Evolutionary conservation across 2,888 invertebrate species (phyloP).

Genomic region (Boloria euphrosyne): DNA sequence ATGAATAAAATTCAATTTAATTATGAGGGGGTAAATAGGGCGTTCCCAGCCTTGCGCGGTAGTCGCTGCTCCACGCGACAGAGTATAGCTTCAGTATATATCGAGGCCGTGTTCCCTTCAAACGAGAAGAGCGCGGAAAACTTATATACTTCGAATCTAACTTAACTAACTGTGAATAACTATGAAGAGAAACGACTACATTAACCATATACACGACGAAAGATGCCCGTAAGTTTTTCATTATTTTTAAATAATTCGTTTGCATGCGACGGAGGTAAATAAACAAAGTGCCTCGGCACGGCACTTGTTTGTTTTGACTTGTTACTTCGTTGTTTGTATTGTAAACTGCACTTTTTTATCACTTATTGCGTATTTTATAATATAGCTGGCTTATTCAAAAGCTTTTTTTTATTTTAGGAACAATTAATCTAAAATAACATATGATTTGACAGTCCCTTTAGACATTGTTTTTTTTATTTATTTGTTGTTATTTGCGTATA

Average conservation of each 20-base stretch:
- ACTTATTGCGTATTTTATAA: neutral
- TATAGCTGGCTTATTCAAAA: too few species aligned
- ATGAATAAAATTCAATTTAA: slow-evolving; percentile 14
- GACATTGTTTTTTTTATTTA: too few species aligned
- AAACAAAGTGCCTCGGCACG: neutral
- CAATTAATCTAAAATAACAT: too few species aligned
- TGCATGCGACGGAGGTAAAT: slow-evolving; percentile 6
- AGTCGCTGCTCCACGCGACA: slow-evolving; percentile 31
- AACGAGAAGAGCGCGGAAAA: slow-evolving; percentile 38
- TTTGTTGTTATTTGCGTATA: too few species aligned
- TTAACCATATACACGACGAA: slow-evolving; percentile 54
- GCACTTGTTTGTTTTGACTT: slow-evolving; percentile 6
- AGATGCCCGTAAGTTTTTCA: slow-evolving; percentile 58
- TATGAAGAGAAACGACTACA: slow-evolving; percentile 49
- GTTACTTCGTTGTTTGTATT: neutral
- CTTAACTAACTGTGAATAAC: slow-evolving; percentile 28
- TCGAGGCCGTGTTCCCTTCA: slow-evolving; percentile 44
- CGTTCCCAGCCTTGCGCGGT: slow-evolving; percentile 46
- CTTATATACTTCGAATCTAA: slow-evolving; percentile 8
- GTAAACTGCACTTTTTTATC: neutral
- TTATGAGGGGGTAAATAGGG: slow-evolving; percentile 29
- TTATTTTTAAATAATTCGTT: slow-evolving; percentile 8
- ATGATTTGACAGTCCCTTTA: too few species aligned
- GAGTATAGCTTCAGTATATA: slow-evolving; percentile 44
- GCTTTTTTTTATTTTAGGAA: too few species aligned